A percentile compares a stretch with the other conserved stretches of the same genome.
phyloP scores from a whole-genome alignment of 1,140 invertebrate genomes.

The Helicoverpa armigera region DNA sequence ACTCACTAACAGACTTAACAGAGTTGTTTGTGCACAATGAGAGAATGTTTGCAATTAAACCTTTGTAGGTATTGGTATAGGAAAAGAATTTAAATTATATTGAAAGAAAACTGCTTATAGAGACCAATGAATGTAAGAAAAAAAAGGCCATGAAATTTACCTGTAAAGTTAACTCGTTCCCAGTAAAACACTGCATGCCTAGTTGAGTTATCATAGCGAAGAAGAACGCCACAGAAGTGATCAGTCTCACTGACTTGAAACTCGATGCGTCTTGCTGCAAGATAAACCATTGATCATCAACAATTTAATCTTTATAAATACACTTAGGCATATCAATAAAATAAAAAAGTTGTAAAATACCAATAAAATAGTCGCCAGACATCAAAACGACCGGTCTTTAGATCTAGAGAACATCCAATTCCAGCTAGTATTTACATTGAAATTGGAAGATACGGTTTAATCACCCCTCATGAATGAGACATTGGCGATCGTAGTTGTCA shows the following conservation, averaged over 20 bases:
- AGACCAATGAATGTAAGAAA: no score
- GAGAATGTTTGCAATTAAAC: no score
- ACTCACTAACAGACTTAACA: no score
- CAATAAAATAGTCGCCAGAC: no score
- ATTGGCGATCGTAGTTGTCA: neutral
- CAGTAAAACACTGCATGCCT: constrained; percentile 79
- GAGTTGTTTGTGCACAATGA: no score
- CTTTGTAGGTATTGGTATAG: no score
- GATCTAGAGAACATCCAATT: no score
- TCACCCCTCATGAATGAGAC: neutral
- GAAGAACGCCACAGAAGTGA: constrained; percentile 80
- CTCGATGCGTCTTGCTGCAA: constrained; percentile 83
- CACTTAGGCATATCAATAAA: neutral
- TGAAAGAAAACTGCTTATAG: no score
- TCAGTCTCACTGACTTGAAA: constrained; percentile 75
- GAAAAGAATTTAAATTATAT: no score
- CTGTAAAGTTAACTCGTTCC: constrained; percentile 76
- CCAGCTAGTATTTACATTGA: no score
- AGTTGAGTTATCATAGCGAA: constrained; percentile 80
- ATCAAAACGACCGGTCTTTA: no score
- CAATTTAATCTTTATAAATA: neutral
- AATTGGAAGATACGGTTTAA: neutral
- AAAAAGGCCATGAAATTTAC: constrained; percentile 53
- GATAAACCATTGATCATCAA: constrained; percentile 36
- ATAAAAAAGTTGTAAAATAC: no score